Evolutionary conservation across 1,140 invertebrate species (phyloP), one percentile per base, ranked within the genome.

Genomic region (Drosophila funebris): DNA sequence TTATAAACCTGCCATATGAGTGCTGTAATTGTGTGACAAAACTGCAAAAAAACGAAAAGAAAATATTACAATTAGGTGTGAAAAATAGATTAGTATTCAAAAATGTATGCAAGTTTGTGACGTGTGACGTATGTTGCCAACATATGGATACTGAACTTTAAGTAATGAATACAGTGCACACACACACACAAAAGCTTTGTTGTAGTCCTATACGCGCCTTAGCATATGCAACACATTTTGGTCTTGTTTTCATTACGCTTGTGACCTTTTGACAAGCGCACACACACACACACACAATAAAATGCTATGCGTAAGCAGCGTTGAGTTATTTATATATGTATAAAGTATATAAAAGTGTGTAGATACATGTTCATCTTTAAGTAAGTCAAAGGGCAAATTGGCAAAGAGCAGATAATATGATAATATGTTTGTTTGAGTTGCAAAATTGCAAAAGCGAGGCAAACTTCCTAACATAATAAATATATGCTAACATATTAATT

Each of bases 251-350:
- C 50, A 20, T 62, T 56, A 63, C 67, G 64, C 73, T 78, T 84
- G 24, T 85, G 73, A 84, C 81, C 81, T 84, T 84, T 85, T 66
- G 62, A 53, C 31, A 71, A 44, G 46, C 75, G 63, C 53, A 58
- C 68, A 31, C 31, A 62, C 46, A 43, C 39, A 67, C 27, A 61
- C 13, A 18, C 36, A 76, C 11, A 48, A 29, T n/a, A 33, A 22
- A 24, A 60, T 39, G 63, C 31, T 39, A 52, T 63, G 37, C 50
- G 52, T 66, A 66, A 54, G 52, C 61, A 64, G 39, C n/a, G 46
- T 53, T 53, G 6, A 53, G 37, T 31, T 56, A 44, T 56, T 43
- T 44, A 37, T 41, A 57, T 27, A 46, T 46, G 8, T 53, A 43
- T 22, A 13, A 33, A 24, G 24, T 33, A 22, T 20, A 20, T 39